phyloP scores from a whole-genome alignment of 2,797 vertebrate genomes.

The Neoniphon sammara region DNA sequence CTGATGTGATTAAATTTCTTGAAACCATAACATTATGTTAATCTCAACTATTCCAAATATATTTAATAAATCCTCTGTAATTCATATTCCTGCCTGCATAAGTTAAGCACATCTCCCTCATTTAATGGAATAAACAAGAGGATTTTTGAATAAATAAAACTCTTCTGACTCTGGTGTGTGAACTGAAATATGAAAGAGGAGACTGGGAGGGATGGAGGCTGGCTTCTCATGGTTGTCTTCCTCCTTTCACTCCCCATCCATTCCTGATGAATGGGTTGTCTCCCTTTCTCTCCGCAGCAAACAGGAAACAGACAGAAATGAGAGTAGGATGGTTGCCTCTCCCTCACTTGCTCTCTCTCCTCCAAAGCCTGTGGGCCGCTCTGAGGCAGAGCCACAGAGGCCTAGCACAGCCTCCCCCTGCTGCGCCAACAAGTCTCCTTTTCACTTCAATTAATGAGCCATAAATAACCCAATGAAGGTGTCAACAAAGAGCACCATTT shows the following conservation, averaged over 20 bases:
- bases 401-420: constrained; percentile 80
- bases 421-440: constrained; percentile 92
- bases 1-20: not conserved
- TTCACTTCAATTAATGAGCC: constrained; percentile 99
- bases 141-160: constrained; percentile 35
- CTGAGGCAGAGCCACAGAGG: constrained; percentile 78
- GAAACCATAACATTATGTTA: not conserved
- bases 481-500: constrained; percentile 97
- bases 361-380: constrained; percentile 78
- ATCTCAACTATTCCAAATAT: not conserved
- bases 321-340: constrained; percentile 62
- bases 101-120: constrained; percentile 9
- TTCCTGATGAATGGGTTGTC: constrained; percentile 62
- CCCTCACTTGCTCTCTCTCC: constrained; percentile 30
- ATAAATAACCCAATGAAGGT: constrained; percentile 99
- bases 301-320: constrained; percentile 70
- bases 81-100: not conserved
- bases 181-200: constrained; percentile 56
- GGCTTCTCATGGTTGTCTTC: constrained; percentile 65
- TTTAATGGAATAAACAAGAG: constrained; percentile 37
- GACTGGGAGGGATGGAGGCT: constrained; percentile 32
- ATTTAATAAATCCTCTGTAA: constrained; percentile 6
- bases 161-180: constrained; percentile 49
- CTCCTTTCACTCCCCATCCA: constrained; percentile 61
- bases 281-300: constrained; percentile 59